Evolutionary conservation across 2,888 invertebrate genomes (phyloP).

Genomic region (Lepidocyrtinus sp.): DNA sequence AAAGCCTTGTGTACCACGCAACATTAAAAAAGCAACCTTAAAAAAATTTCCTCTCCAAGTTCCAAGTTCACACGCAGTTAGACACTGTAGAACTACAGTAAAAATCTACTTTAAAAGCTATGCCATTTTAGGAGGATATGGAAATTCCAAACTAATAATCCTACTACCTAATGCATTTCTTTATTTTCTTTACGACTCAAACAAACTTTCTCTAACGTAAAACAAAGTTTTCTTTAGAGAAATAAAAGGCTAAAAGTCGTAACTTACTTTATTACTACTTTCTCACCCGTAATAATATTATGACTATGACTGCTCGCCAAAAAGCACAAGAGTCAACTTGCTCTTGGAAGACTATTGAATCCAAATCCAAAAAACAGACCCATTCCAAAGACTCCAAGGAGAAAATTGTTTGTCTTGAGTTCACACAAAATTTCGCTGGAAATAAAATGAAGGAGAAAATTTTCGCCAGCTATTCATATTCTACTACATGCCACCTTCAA

Average conservation of each 20-base stretch:
- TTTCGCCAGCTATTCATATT: background rate
- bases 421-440: background rate
- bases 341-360: background rate
- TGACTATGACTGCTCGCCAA: background rate
- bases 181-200: background rate
- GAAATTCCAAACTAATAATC: background rate
- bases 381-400: background rate
- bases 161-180: background rate
- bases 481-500: background rate
- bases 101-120: background rate
- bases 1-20: background rate
- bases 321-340: background rate
- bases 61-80: constrained; percentile 41
- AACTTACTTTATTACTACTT: background rate
- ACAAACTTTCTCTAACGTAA: background rate
- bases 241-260: background rate
- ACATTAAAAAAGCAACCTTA: background rate
- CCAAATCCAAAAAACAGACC: background rate
- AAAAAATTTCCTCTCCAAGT: background rate
- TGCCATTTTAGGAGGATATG: background rate
- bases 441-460: background rate
- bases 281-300: background rate
- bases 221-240: background rate
- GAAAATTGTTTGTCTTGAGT: background rate
- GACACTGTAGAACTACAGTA: background rate